phyloP scores from a whole-genome alignment of 2,888 invertebrate genomes.

The Dugesia japonica region DNA sequence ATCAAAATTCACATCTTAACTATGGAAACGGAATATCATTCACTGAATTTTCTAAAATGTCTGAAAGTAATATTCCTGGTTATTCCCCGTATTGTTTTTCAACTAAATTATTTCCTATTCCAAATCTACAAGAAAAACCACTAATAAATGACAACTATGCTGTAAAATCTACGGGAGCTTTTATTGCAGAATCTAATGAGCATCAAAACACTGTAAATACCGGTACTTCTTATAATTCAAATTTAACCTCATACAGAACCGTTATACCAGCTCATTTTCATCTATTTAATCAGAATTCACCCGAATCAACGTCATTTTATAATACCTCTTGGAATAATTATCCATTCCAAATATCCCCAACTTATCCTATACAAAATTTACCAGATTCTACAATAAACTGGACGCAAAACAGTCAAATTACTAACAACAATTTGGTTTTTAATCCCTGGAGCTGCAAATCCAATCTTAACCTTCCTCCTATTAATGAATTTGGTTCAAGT shows the following conservation, averaged over 20 bases:
- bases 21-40: slow-evolving; percentile 11
- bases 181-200: neutral
- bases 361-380: neutral
- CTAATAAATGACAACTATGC: neutral
- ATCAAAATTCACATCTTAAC: neutral
- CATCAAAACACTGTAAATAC: slow-evolving; percentile 7
- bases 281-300: slow-evolving; percentile 7
- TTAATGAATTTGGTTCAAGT: slow-evolving; percentile 1
- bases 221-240: neutral
- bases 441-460: neutral
- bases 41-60: neutral
- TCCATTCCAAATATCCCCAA: neutral
- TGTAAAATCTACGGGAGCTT: neutral
- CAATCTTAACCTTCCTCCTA: neutral
- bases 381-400: slow-evolving; percentile 14
- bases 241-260: neutral
- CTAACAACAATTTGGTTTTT: neutral
- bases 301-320: slow-evolving; percentile 3
- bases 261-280: slow-evolving; percentile 9
- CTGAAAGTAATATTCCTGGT: neutral
- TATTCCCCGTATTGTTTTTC: slow-evolving; percentile 12
- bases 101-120: slow-evolving; percentile 1
- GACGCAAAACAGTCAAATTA: neutral
- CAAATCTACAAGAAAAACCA: neutral
- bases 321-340: slow-evolving; percentile 6